phyloP scores from a whole-genome alignment of 1,140 invertebrate species.

The Drosophila kanapiae region DNA sequence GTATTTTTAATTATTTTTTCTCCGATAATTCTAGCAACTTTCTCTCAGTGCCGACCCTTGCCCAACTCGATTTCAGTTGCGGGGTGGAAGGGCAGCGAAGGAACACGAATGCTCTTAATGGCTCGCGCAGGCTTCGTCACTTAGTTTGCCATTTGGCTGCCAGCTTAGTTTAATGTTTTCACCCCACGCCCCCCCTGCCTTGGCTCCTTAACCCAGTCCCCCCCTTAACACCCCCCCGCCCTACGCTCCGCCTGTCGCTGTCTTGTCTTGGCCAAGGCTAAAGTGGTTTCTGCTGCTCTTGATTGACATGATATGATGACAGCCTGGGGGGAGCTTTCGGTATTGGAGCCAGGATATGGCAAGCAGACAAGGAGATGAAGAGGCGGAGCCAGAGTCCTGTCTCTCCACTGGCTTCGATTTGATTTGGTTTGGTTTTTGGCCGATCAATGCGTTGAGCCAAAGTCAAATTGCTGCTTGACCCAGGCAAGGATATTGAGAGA shows the following conservation, averaged over 20 bases:
- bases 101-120: conserved; percentile 49
- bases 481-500: conserved; percentile 16
- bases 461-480: conserved; percentile 42
- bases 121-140: conserved; percentile 51
- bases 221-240: background rate
- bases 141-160: conserved; percentile 70
- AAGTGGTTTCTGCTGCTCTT: conserved; percentile 67
- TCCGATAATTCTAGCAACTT: background rate
- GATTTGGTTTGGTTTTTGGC: conserved; percentile 17
- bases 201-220: background rate
- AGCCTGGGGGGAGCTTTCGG: background rate
- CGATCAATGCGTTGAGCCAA: conserved; percentile 34
- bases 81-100: conserved; percentile 8
- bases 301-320: conserved; percentile 72
- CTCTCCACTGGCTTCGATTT: conserved; percentile 23
- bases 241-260: background rate
- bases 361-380: background rate
- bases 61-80: conserved; percentile 29
- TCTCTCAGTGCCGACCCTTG: conserved; percentile 12
- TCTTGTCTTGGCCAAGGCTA: conserved; percentile 35
- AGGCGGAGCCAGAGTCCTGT: background rate
- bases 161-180: conserved; percentile 73
- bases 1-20: no score
- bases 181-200: background rate
- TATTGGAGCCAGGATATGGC: conserved; percentile 5